phyloP scores from a whole-genome alignment of 2,113 vertebrate genomes.

The Eudorcas thomsonii region DNA sequence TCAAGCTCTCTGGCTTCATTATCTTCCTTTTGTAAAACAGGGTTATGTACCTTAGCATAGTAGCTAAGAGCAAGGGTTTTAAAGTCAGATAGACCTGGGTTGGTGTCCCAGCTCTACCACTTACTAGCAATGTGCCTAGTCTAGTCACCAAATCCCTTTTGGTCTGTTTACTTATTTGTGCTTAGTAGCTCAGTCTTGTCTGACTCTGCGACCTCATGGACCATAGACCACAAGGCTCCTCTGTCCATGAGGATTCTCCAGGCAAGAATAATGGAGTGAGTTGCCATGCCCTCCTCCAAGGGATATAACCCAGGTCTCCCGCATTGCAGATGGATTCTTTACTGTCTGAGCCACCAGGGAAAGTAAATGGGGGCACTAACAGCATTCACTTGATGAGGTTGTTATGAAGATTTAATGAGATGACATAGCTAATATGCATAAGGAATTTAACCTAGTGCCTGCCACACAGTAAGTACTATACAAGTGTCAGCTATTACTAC shows the following conservation, averaged over 20 bases:
- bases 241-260: background rate
- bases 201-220: background rate
- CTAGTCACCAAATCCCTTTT: background rate
- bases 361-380: background rate
- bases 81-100: background rate
- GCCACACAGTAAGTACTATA: background rate
- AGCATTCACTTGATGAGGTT: background rate
- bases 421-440: background rate
- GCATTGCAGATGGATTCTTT: background rate
- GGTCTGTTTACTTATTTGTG: constrained; percentile 5
- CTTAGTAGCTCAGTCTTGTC: background rate
- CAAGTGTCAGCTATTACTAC: background rate
- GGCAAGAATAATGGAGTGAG: background rate
- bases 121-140: background rate
- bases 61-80: background rate
- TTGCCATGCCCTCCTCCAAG: background rate
- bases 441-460: background rate
- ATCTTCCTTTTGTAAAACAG: constrained; percentile 34
- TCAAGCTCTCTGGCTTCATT: background rate
- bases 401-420: background rate
- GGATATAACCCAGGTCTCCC: background rate
- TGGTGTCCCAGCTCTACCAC: background rate
- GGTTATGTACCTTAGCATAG: background rate
- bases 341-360: background rate
- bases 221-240: background rate